A percentile compares a stretch with the other conserved stretches of the same genome.
These are phyloP conservation scores for Vultur gryphus DNA, from an alignment of 2,797 vertebrate species.

Conservation along the genomic window DNA sequence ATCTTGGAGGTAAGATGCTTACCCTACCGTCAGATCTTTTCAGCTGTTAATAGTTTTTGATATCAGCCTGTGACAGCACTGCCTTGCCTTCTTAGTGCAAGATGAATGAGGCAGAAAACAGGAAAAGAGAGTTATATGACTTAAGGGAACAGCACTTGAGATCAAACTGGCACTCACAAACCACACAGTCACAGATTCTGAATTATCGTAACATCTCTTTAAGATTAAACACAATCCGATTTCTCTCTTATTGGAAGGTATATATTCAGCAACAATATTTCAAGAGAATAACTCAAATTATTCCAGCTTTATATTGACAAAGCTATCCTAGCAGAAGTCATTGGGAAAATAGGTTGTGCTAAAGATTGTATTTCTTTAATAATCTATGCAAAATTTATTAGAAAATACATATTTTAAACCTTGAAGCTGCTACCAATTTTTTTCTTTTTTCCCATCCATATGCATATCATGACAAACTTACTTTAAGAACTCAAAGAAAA, in stretches of 20 bases:
- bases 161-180: not conserved
- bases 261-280: not conserved
- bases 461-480: not conserved
- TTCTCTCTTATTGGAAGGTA: not conserved
- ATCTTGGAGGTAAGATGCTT: not conserved
- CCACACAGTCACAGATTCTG: not conserved
- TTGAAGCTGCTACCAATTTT: not conserved
- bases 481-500: not conserved
- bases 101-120: not conserved
- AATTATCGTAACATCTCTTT: not conserved
- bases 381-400: not conserved
- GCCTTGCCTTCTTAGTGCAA: not conserved
- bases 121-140: not conserved
- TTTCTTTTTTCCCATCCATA: not conserved
- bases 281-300: not conserved
- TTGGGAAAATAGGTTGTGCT: not conserved
- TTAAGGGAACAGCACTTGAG: not conserved
- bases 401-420: not conserved
- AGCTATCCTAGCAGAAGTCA: not conserved
- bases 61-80: not conserved
- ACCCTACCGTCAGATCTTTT: not conserved
- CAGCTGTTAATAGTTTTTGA: not conserved
- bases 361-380: not conserved
- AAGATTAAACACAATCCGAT: not conserved
- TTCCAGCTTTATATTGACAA: not conserved